Evolutionary conservation across 92 coral and sea anemone genomes (phyloP), one percentile per base, ranked within the genome.

Genomic region (Phymanthus crucifer): DNA sequence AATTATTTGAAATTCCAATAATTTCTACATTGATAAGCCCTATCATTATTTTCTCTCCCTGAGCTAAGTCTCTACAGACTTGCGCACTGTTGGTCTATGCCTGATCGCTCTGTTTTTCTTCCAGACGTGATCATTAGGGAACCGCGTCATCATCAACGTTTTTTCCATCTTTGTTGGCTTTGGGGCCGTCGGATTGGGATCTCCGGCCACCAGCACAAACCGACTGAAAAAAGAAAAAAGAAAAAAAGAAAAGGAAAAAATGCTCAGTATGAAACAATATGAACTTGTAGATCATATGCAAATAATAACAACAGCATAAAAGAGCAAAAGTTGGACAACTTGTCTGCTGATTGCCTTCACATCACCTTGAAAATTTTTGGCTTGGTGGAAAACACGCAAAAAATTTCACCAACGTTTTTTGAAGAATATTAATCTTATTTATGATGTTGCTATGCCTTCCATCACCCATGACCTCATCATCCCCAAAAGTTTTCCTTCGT

Each of bases 61-160:
- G 21, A 31, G 73, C 37, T 33, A 36, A 37, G 46, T n/a, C 36
- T 38, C 58, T 34, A 75, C 21, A 48, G 79, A 11, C 34, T 65
- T 17, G 38, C 77, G 37, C 61, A 46, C 36, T 70, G 50, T 35
- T 72, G 70, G 21, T 70, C 33, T 50, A 71, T 36, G 43, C 32
- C 50, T 18, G 21, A 29, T 78, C n/a, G 27, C 34, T 29, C 80
- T 69, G 64, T 66, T 61, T 3, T 34, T 37, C 71, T 66, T 32
- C 40, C 1, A 43, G 21, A 37, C 19, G 19, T 73, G 86, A 24
- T 82, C 46, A 36, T 74, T 73, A 7, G 86, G 86, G 50, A 82
- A 82, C 48, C 86, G 40, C 33, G 86, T 37, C 86, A 82, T 35
- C 24, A 82, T 71, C 0, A 82, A 58, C 2, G 57, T 82, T 36